Evolutionary conservation across 1,140 invertebrate genomes (phyloP).

Genomic region (Chelonus insularis): DNA sequence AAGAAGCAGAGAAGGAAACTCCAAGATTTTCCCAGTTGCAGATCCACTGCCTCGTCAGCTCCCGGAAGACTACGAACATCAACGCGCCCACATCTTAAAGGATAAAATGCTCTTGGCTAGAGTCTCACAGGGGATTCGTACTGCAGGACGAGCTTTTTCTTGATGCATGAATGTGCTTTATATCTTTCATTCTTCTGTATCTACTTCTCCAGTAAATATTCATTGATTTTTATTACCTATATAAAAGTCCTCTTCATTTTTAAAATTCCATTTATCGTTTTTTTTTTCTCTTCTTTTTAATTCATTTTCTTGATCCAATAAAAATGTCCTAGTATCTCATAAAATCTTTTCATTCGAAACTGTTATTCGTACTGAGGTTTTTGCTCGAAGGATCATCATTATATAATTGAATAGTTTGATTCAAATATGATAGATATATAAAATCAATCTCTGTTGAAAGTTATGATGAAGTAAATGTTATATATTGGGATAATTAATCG

Average conservation of each 20-base stretch:
- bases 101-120: constrained; percentile 25
- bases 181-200: background rate
- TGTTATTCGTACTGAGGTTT: too few species aligned
- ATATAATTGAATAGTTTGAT: too few species aligned
- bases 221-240: background rate
- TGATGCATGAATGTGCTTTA: constrained; percentile 15
- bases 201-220: background rate
- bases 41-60: constrained; percentile 27
- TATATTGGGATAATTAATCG: background rate
- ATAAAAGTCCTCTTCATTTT: too few species aligned
- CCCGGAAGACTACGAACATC: constrained; percentile 21
- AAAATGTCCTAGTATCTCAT: too few species aligned
- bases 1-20: background rate
- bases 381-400: too few species aligned
- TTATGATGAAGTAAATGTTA: too few species aligned
- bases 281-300: too few species aligned
- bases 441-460: too few species aligned
- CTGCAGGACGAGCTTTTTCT: background rate
- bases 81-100: constrained; percentile 21
- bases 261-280: too few species aligned
- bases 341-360: too few species aligned
- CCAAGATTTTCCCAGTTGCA: constrained; percentile 12
- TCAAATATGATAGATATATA: too few species aligned
- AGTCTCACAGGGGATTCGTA: constrained; percentile 14
- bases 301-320: too few species aligned